Percentiles rank a stretch among this genome's conserved stretches.
phyloP scores from a whole-genome alignment of 2,888 invertebrate species.

The Epistrophella euchroma region DNA sequence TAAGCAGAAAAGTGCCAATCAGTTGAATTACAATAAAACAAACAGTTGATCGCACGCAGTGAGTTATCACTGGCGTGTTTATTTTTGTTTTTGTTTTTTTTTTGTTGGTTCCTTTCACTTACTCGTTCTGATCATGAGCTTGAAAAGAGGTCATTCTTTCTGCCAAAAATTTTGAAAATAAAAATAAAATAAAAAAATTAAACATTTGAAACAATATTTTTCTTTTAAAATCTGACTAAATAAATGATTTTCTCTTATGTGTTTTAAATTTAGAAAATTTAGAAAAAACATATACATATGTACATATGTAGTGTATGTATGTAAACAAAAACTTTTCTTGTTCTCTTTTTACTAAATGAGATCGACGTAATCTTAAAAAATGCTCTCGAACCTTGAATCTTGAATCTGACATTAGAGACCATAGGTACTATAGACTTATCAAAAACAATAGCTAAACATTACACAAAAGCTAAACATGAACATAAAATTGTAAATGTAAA shows the following conservation, averaged over 20 bases:
- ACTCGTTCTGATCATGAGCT: background rate
- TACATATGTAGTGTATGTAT: background rate
- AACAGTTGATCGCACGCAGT: background rate
- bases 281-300: slow-evolving; percentile 6
- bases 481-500: slow-evolving; percentile 10
- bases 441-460: background rate
- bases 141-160: slow-evolving; percentile 6
- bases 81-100: background rate
- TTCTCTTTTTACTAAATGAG: slow-evolving; percentile 11
- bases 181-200: background rate
- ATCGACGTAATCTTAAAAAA: slow-evolving; percentile 49
- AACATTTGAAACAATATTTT: slow-evolving; percentile 4
- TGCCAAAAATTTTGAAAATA: background rate
- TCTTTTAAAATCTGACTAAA: slow-evolving; percentile 12
- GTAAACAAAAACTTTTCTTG: background rate
- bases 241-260: background rate
- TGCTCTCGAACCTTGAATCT: slow-evolving; percentile 52
- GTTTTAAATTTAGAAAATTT: no score
- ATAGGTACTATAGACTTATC: no score
- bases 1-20: background rate
- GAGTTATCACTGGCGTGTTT: background rate
- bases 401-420: slow-evolving; percentile 43
- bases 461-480: slow-evolving; percentile 11
- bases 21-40: background rate
- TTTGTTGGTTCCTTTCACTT: background rate